Evolutionary conservation across 2,888 invertebrate genomes (phyloP).

Genomic region (Dicranocentrus wangi): DNA sequence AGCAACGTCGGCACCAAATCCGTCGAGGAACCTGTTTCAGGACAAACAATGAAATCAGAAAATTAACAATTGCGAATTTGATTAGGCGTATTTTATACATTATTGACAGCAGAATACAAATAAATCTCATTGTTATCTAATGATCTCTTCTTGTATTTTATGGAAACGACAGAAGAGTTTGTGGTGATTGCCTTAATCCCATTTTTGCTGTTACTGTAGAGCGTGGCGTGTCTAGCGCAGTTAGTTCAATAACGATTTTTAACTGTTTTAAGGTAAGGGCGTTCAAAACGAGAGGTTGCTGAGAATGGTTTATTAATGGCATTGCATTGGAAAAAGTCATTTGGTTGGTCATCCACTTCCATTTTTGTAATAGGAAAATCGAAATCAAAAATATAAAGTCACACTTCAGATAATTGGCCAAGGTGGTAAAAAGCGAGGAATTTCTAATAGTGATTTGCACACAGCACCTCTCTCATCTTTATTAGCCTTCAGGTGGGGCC

Average conservation of each 20-base stretch:
- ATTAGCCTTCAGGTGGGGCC: background rate
- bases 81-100: constrained; percentile 20
- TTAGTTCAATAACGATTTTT: background rate
- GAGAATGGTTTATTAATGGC: constrained; percentile 23
- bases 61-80: constrained; percentile 38
- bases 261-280: background rate
- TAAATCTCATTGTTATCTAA: constrained; percentile 53
- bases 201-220: constrained; percentile 12
- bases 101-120: constrained; percentile 39
- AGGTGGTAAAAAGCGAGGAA: too few relatives aligned
- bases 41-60: constrained; percentile 74
- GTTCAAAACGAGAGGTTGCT: background rate
- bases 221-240: too few relatives aligned
- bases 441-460: too few relatives aligned
- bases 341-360: constrained; percentile 32
- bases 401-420: too few relatives aligned
- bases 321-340: constrained; percentile 4
- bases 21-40: constrained; percentile 84
- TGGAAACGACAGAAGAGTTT: background rate
- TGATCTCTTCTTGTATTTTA: constrained; percentile 48
- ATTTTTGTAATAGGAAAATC: background rate
- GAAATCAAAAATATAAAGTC: too few relatives aligned
- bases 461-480: too few relatives aligned
- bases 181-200: constrained; percentile 9
- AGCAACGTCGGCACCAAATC: constrained; percentile 90